phyloP scores from a whole-genome alignment of 2,888 invertebrate genomes.

The Cataglyphis albicans region DNA sequence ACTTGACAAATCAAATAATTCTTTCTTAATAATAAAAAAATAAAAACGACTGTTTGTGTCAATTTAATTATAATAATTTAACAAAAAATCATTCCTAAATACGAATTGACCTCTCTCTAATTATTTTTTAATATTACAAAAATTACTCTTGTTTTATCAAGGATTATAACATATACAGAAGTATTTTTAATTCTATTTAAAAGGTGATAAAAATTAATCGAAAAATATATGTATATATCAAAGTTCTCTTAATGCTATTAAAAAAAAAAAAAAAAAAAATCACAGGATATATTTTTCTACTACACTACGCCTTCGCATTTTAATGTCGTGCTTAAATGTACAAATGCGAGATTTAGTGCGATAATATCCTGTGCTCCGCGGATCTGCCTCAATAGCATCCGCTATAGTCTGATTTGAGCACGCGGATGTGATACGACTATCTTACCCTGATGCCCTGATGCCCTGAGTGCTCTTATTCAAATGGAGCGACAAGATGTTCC shows the following conservation, averaged over 20 bases:
- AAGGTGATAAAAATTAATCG: not conserved
- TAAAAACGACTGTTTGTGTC: not conserved
- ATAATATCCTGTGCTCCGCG: slow-evolving; percentile 43
- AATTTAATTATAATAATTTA: not conserved
- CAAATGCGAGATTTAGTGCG: slow-evolving; percentile 48
- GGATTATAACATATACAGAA: not conserved
- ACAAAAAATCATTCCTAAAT: not conserved
- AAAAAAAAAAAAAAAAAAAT: not conserved
- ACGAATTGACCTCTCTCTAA: not conserved
- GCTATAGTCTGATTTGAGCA: slow-evolving; percentile 48
- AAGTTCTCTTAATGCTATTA: not conserved
- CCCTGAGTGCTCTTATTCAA: slow-evolving; percentile 50
- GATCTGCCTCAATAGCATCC: slow-evolving; percentile 50
- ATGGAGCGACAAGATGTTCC: slow-evolving; percentile 49
- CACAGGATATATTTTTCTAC: not conserved
- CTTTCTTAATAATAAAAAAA: not conserved
- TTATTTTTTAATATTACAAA: not conserved
- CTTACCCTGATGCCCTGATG: slow-evolving; percentile 41
- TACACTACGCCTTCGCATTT: not conserved
- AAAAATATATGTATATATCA: not conserved
- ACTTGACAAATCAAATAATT: not conserved
- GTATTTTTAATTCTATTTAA: not conserved
- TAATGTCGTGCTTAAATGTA: slow-evolving; percentile 6
- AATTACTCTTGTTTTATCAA: not conserved
- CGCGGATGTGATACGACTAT: slow-evolving; percentile 49